phyloP scores from a whole-genome alignment of 1,140 invertebrate genomes.

The Microplitis demolitor region DNA sequence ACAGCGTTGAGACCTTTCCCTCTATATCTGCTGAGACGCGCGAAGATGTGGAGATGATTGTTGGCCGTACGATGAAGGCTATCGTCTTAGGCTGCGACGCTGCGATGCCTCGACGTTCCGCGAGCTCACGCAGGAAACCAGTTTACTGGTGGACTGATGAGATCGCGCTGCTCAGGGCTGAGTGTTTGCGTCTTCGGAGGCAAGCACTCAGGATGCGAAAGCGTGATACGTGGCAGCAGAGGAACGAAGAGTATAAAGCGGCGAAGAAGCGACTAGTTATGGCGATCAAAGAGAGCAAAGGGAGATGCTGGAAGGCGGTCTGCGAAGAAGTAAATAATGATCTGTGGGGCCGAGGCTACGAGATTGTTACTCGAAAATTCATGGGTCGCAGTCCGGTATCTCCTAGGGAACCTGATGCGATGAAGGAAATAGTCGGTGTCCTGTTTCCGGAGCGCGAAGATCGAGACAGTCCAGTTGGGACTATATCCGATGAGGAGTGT shows the following conservation, averaged over 20 bases:
- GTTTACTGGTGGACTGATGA: conserved; percentile 46
- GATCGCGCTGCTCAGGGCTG: conserved; percentile 33
- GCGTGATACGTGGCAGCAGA: background rate
- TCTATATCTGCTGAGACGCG: background rate
- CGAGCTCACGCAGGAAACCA: background rate
- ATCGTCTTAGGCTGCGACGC: background rate
- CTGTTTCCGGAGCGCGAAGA: background rate
- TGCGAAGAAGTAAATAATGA: conserved; percentile 33
- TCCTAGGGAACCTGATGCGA: background rate
- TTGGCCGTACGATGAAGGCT: background rate
- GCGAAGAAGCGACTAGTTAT: conserved; percentile 25
- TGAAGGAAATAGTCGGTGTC: background rate
- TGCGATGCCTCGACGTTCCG: background rate
- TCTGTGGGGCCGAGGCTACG: conserved; percentile 39
- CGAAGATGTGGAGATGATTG: background rate
- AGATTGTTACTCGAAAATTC: conserved; percentile 33
- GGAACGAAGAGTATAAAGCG: conserved; percentile 1
- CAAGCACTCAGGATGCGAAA: background rate
- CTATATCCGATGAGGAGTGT: background rate
- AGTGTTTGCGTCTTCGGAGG: conserved; percentile 31
- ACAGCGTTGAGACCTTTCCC: background rate
- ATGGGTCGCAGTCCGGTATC: background rate
- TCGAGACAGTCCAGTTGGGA: background rate
- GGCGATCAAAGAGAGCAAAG: conserved; percentile 33
- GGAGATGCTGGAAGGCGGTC: conserved; percentile 29